These are phyloP conservation scores for Phorcus lineatus DNA, from an alignment of 2,888 invertebrate species.

Conservation along the genomic window DNA sequence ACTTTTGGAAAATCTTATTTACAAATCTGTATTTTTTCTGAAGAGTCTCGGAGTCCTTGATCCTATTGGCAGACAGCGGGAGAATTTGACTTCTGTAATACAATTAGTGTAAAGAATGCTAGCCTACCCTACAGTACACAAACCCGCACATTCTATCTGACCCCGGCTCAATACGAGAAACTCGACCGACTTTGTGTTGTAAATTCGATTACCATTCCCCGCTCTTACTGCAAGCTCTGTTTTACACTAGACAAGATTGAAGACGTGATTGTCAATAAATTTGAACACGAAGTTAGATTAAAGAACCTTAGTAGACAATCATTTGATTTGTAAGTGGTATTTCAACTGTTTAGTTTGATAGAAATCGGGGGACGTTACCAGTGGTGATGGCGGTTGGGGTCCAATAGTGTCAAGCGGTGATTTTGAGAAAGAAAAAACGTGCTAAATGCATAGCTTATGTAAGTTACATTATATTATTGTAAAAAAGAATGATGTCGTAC, in stretches of 20 bases:
- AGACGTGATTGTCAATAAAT: slow-evolving; percentile 2
- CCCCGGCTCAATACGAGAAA: neutral
- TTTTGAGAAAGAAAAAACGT: too few relatives aligned
- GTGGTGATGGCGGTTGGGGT: too few relatives aligned
- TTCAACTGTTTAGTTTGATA: too few relatives aligned
- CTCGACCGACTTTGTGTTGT: neutral
- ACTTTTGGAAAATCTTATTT: slow-evolving; percentile 11
- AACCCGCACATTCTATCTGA: neutral
- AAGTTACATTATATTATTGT: too few relatives aligned
- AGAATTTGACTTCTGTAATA: slow-evolving; percentile 11
- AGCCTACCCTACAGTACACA: neutral
- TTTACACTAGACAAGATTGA: neutral
- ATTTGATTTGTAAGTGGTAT: slow-evolving; percentile 2
- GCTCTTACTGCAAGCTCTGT: slow-evolving; percentile 1
- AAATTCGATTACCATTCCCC: slow-evolving; percentile 1
- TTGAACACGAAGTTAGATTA: slow-evolving; percentile 7
- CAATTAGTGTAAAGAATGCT: neutral
- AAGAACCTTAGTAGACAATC: neutral
- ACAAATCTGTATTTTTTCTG: slow-evolving; percentile 10
- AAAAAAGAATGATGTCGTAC: too few relatives aligned
- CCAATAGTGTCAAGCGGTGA: too few relatives aligned
- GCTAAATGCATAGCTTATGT: too few relatives aligned
- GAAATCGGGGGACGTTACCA: too few relatives aligned
- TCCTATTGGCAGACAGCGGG: neutral
- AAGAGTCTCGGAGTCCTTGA: neutral